These are phyloP conservation scores for Elachura formosa DNA, from an alignment of 2,113 vertebrate species.

Conservation along the genomic window DNA sequence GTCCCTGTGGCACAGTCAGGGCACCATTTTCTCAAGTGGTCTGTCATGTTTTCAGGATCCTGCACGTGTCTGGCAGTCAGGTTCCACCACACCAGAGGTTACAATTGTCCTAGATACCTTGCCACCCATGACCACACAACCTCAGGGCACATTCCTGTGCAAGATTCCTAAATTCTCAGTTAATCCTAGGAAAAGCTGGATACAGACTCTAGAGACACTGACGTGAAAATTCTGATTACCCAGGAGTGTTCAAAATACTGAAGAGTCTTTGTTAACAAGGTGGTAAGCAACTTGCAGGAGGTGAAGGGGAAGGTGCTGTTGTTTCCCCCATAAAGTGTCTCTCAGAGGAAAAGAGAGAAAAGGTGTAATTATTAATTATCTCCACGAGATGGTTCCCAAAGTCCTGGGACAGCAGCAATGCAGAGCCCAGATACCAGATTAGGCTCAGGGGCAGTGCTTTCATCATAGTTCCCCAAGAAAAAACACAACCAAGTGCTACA, in stretches of 20 bases:
- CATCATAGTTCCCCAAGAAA: neutral
- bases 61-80: neutral
- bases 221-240: neutral
- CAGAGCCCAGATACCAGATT: neutral
- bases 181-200: neutral
- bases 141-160: neutral
- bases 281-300: neutral
- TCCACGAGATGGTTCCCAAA: constrained; percentile 47
- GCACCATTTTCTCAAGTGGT: neutral
- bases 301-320: neutral
- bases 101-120: neutral
- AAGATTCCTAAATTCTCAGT: neutral
- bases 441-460: neutral
- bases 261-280: neutral
- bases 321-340: neutral
- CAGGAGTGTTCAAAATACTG: neutral
- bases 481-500: neutral
- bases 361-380: constrained; percentile 44
- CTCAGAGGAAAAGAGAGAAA: neutral
- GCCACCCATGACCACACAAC: accelerated
- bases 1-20: neutral
- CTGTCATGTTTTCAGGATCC: neutral
- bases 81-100: neutral
- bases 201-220: neutral
- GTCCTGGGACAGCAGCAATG: neutral